These are phyloP conservation scores for Mus spicilegus DNA, from an alignment of 2,113 vertebrate species.

Conservation along the genomic window DNA sequence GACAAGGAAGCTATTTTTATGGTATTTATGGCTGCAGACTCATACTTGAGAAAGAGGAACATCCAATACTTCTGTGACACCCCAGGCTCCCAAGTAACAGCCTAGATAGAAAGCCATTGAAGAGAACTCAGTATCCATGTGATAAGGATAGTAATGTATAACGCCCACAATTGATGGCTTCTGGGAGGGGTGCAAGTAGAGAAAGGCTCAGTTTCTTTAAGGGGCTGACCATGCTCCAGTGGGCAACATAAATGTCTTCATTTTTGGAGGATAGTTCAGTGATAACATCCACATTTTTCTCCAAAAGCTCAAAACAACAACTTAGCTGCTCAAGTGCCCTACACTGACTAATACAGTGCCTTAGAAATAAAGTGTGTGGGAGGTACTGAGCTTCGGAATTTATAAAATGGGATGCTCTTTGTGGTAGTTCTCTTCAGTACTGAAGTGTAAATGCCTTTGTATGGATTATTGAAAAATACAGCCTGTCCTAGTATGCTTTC, in stretches of 20 bases:
- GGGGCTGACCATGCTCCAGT: background rate
- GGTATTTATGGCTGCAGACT: background rate
- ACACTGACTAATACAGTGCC: background rate
- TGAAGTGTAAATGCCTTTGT: conserved; percentile 3
- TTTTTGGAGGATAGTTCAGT: background rate
- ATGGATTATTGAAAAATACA: conserved; percentile 41
- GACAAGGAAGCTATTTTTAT: background rate
- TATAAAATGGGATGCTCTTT: background rate
- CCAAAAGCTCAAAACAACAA: background rate
- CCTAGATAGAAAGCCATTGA: no score
- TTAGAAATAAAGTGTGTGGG: background rate
- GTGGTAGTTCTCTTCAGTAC: background rate
- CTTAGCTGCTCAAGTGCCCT: background rate
- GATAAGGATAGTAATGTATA: background rate
- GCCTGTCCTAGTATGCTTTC: background rate
- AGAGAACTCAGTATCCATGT: background rate
- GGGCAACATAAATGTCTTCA: conserved; percentile 3
- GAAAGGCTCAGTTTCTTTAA: background rate
- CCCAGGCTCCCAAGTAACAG: no score
- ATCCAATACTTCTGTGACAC: background rate
- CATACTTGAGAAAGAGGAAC: background rate
- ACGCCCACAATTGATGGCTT: background rate
- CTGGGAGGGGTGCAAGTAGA: background rate
- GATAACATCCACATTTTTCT: background rate
- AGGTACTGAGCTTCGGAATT: background rate